phyloP scores from a whole-genome alignment of 2,113 vertebrate genomes.

The Tupaia chinensis region DNA sequence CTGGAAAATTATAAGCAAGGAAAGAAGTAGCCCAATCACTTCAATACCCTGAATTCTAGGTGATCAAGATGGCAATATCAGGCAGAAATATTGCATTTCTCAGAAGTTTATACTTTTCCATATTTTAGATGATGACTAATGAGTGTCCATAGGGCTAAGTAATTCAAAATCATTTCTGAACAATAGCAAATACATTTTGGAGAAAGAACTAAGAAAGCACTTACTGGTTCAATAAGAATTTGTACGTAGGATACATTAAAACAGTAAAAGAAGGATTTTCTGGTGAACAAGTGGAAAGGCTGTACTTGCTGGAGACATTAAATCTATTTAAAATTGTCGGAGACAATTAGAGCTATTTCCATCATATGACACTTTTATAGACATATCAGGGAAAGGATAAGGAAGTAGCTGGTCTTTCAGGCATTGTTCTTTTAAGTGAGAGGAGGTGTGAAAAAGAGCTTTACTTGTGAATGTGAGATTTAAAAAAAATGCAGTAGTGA shows the following conservation, averaged over 20 bases:
- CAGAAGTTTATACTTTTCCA: slow-evolving; percentile 2
- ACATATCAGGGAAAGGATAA: neutral
- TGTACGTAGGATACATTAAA: neutral
- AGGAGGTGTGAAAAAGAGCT: neutral
- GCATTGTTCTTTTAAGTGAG: neutral
- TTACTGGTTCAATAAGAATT: neutral
- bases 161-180: neutral
- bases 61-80: neutral
- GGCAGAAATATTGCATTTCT: neutral
- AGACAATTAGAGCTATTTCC: neutral
- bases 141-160: neutral
- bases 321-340: neutral
- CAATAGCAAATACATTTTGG: neutral
- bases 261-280: neutral
- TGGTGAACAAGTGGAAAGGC: neutral
- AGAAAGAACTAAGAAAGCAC: neutral
- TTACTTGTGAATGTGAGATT: neutral
- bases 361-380: neutral
- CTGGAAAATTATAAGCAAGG: neutral
- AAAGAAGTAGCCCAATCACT: neutral
- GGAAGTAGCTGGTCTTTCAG: neutral
- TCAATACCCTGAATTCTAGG: neutral
- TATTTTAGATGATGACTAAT: neutral
- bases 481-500: neutral
- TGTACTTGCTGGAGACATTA: neutral